phyloP scores from a whole-genome alignment of 1,140 invertebrate genomes.

The Galendromus occidentalis region DNA sequence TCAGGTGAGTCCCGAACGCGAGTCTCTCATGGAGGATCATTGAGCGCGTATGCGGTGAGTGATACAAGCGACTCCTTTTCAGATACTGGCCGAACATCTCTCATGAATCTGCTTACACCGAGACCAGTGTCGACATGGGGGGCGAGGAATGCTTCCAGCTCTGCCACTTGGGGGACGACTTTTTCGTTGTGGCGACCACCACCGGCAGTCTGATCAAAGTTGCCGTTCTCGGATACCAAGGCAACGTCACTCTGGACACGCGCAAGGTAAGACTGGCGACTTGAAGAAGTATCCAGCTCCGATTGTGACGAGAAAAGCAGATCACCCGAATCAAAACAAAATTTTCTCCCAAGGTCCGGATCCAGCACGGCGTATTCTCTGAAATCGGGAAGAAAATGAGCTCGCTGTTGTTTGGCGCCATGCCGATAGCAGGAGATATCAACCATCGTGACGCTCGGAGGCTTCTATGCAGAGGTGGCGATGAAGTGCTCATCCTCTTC shows the following conservation, averaged over 20 bases:
- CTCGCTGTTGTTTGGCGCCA: neutral
- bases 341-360: neutral
- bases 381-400: neutral
- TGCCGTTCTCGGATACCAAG: neutral
- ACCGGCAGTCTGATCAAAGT: slow-evolving; percentile 5
- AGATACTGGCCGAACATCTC: slow-evolving; percentile 6
- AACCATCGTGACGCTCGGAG: neutral
- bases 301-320: no score
- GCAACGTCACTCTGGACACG: neutral
- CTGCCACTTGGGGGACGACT: neutral
- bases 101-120: neutral
- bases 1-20: neutral
- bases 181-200: neutral
- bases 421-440: neutral
- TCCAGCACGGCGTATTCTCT: neutral
- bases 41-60: no score
- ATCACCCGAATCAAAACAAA: no score
- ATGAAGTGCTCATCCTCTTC: slow-evolving; percentile 7
- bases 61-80: neutral
- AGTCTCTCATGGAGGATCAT: no score
- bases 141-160: slow-evolving; percentile 8
- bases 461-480: neutral
- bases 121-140: neutral
- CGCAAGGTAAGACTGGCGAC: neutral
- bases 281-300: neutral